These are phyloP conservation scores for Nerophis lumbriciformis DNA, from an alignment of 2,113 vertebrate genomes.

Conservation along the genomic window DNA sequence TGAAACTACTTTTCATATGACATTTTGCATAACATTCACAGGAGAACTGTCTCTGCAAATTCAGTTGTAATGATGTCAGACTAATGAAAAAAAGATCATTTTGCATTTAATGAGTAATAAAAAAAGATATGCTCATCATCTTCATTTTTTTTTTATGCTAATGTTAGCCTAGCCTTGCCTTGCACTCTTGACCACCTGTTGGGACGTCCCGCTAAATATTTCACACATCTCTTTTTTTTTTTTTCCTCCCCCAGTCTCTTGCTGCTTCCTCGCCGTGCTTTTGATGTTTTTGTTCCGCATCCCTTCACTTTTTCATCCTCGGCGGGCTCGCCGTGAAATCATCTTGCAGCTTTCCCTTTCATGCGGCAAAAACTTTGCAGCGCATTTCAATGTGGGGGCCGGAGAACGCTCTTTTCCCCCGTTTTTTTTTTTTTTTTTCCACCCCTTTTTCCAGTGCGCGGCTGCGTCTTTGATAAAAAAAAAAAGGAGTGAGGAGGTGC, in stretches of 20 bases:
- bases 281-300: slow-evolving; percentile 90
- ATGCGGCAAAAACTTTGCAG: slow-evolving; percentile 91
- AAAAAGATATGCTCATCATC: not conserved
- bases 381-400: slow-evolving; percentile 95
- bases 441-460: slow-evolving; percentile 72
- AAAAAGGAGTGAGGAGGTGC: slow-evolving; percentile 79
- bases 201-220: slow-evolving; percentile 79
- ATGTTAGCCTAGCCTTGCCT: slow-evolving; percentile 17
- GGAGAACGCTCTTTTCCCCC: slow-evolving; percentile 79
- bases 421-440: not conserved
- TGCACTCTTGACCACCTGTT: slow-evolving; percentile 84
- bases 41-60: too few relatives aligned
- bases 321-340: slow-evolving; percentile 80
- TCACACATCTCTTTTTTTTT: slow-evolving; percentile 72
- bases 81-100: not conserved
- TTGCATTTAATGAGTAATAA: not conserved
- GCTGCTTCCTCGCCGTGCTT: slow-evolving; percentile 61
- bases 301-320: slow-evolving; percentile 72
- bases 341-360: slow-evolving; percentile 78
- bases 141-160: not conserved
- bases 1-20: not conserved
- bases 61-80: too few relatives aligned
- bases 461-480: slow-evolving; percentile 98
- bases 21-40: not conserved
- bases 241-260: slow-evolving; percentile 18